phyloP scores from a whole-genome alignment of 1,140 invertebrate species.

The Augochlora pura region DNA sequence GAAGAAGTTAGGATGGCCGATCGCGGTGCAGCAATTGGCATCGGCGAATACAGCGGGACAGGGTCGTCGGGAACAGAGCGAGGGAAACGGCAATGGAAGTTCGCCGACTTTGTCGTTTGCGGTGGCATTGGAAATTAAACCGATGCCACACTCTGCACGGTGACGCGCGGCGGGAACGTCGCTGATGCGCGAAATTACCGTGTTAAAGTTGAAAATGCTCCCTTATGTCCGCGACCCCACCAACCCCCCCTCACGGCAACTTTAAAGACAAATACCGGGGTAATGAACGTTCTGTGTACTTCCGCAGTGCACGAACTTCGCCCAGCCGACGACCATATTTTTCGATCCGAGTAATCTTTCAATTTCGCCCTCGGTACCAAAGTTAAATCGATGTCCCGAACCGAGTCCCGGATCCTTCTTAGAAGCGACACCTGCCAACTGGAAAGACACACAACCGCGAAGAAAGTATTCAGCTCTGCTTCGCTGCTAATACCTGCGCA shows the following conservation, averaged over 20 bases:
- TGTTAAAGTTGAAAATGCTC: conserved; percentile 4
- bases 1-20: neutral
- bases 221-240: neutral
- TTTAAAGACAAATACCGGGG: neutral
- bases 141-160: neutral
- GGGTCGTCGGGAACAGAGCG: neutral
- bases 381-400: neutral
- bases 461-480: too few relatives aligned
- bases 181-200: neutral
- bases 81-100: neutral
- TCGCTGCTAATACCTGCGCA: neutral
- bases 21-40: neutral
- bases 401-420: too few relatives aligned
- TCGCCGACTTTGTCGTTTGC: neutral
- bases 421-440: too few relatives aligned
- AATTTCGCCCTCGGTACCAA: neutral
- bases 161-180: neutral
- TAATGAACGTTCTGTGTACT: conserved; percentile 1
- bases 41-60: neutral
- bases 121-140: conserved; percentile 19
- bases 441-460: too few relatives aligned
- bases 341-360: neutral
- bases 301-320: neutral
- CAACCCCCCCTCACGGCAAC: neutral
- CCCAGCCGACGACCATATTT: neutral